Conservation (phyloP, 2,888 invertebrate species). For the Acleris emargana region DNA sequence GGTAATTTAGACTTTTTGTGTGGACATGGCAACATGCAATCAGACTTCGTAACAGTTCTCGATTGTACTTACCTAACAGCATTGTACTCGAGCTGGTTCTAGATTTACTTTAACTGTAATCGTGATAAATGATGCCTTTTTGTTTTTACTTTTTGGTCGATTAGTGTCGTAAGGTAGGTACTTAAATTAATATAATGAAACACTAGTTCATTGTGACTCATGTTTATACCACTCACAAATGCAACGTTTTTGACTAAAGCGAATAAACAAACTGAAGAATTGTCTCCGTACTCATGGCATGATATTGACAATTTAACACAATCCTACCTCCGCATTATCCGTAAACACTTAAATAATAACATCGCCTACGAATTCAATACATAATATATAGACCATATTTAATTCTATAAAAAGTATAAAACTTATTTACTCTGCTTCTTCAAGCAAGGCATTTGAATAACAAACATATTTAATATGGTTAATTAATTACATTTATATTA, state of each 20-base stretch:
- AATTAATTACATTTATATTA: slow-evolving; percentile 32
- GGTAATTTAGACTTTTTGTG: slow-evolving; percentile 36
- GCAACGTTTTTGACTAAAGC: slow-evolving; percentile 76
- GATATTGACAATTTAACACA: slow-evolving; percentile 67
- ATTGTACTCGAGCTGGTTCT: slow-evolving; percentile 2
- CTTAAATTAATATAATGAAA: slow-evolving; percentile 55
- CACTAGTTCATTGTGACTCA: slow-evolving; percentile 71
- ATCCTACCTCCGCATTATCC: slow-evolving; percentile 51
- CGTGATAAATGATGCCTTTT: too few species aligned
- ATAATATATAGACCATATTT: slow-evolving; percentile 19
- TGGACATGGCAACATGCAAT: slow-evolving; percentile 33
- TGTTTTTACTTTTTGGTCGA: neutral
- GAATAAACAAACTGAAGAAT: slow-evolving; percentile 68
- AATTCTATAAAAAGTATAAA: slow-evolving; percentile 26
- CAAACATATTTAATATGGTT: slow-evolving; percentile 25
- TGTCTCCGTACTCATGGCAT: slow-evolving; percentile 78
- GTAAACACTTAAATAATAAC: slow-evolving; percentile 67
- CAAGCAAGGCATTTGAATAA: slow-evolving; percentile 31
- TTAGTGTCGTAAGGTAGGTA: neutral
- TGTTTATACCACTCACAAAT: slow-evolving; percentile 82
- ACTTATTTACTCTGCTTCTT: slow-evolving; percentile 19
- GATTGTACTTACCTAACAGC: slow-evolving; percentile 31
- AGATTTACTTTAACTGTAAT: neutral
- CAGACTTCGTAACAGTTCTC: slow-evolving; percentile 28
- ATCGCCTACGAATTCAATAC: slow-evolving; percentile 42